A percentile compares a stretch with the other conserved stretches of the same genome.
Conservation (phyloP, 1,140 invertebrate genomes). For the Meloidogyne hapla region DNA sequence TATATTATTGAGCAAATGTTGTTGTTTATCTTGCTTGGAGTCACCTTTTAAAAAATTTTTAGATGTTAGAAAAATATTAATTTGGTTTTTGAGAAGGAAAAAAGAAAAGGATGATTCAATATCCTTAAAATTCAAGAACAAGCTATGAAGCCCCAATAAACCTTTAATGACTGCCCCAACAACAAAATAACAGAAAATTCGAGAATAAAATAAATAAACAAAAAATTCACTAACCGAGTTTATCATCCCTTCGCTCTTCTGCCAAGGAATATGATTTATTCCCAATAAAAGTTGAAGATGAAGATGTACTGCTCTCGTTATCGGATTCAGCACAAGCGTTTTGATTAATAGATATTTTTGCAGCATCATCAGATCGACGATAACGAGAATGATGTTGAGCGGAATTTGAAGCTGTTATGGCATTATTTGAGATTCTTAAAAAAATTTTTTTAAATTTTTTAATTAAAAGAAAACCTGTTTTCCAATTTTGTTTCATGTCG, state of each 20-base stretch:
- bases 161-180: too few relatives aligned
- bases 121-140: too few relatives aligned
- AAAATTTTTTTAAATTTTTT: too few relatives aligned
- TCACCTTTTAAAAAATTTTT: background rate
- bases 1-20: background rate
- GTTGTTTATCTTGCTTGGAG: conserved; percentile 1
- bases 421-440: too few relatives aligned
- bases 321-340: background rate
- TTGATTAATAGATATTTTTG: background rate
- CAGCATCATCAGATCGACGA: background rate
- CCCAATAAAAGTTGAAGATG: background rate
- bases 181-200: too few relatives aligned
- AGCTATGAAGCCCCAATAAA: too few relatives aligned
- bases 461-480: background rate
- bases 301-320: background rate
- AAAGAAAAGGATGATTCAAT: too few relatives aligned
- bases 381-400: background rate
- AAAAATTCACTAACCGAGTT: too few relatives aligned
- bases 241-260: background rate
- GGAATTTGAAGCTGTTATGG: background rate
- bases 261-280: background rate
- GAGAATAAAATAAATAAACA: too few relatives aligned
- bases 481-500: background rate
- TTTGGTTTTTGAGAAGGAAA: too few relatives aligned
- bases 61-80: too few relatives aligned